phyloP scores from a whole-genome alignment of 2,888 invertebrate genomes.

The Ethmia dodecea region DNA sequence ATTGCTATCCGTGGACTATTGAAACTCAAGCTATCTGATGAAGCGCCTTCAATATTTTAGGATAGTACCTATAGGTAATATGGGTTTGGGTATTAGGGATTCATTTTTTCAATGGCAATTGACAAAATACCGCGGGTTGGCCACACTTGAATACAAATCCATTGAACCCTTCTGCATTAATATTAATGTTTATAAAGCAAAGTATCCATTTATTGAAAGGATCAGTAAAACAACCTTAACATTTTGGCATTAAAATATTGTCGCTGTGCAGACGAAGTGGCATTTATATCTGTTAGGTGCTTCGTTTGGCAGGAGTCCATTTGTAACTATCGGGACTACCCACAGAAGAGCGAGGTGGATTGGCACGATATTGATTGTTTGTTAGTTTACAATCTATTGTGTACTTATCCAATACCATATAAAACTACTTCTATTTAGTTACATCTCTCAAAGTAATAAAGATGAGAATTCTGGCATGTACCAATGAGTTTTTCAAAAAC shows the following conservation, averaged over 20 bases:
- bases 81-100: constrained; percentile 10
- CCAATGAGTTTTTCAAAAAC: too few relatives aligned
- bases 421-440: too few relatives aligned
- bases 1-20: constrained; percentile 19
- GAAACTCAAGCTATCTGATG: constrained; percentile 18
- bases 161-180: constrained; percentile 2
- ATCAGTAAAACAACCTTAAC: constrained; percentile 8
- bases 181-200: too few relatives aligned
- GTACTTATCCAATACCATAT: too few relatives aligned
- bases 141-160: constrained; percentile 11
- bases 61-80: too few relatives aligned
- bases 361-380: too few relatives aligned
- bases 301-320: constrained; percentile 51
- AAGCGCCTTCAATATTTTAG: constrained; percentile 11
- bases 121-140: constrained; percentile 16
- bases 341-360: constrained; percentile 9
- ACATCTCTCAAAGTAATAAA: too few relatives aligned
- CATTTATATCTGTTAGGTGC: constrained; percentile 37
- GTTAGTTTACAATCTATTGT: too few relatives aligned
- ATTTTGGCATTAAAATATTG: constrained; percentile 41
- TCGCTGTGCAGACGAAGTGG: constrained; percentile 28
- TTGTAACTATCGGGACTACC: constrained; percentile 41
- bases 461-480: too few relatives aligned
- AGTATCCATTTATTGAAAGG: constrained; percentile 9
- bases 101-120: too few relatives aligned